Conservation (phyloP, 2,888 invertebrate species). For the Spodoptera littoralis region DNA sequence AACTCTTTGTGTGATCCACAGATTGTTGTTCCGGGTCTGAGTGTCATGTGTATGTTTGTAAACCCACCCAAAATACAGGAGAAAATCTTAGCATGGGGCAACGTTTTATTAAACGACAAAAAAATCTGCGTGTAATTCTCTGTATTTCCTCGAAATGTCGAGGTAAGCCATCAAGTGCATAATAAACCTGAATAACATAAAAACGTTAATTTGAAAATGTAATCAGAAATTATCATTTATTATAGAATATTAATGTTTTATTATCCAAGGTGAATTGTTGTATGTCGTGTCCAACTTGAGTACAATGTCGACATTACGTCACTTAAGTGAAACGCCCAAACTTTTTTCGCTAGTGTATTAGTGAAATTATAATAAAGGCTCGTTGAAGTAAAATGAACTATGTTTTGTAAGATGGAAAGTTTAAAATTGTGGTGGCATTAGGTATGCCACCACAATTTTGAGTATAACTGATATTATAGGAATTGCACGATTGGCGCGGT, state of each 20-base stretch:
- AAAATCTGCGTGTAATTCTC: too few species aligned
- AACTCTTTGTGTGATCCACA: too few species aligned
- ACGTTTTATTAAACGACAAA: too few species aligned
- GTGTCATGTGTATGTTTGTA: too few species aligned
- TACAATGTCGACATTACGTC: conserved; percentile 47
- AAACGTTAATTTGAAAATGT: conserved; percentile 30
- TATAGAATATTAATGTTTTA: conserved; percentile 36
- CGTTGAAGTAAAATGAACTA: conserved; percentile 17
- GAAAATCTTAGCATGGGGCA: too few species aligned
- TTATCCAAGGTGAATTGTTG: conserved; percentile 51
- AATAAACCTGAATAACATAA: conserved; percentile 9
- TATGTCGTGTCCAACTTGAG: conserved; percentile 48
- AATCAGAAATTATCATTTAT: conserved; percentile 46
- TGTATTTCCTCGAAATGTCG: too few species aligned
- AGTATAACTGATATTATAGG: too few species aligned
- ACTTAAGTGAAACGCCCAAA: conserved; percentile 46
- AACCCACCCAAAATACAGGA: too few species aligned
- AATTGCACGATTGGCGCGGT: too few species aligned
- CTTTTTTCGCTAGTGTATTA: conserved; percentile 40
- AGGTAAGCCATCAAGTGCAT: conserved; percentile 15
- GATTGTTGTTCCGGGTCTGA: too few species aligned
- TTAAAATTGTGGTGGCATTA: background rate
- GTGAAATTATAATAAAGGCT: conserved; percentile 34
- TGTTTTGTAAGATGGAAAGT: conserved; percentile 3
- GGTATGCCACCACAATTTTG: too few species aligned